These are phyloP conservation scores for Chrysolophus pictus DNA, from an alignment of 2,797 vertebrate genomes.

Conservation along the genomic window DNA sequence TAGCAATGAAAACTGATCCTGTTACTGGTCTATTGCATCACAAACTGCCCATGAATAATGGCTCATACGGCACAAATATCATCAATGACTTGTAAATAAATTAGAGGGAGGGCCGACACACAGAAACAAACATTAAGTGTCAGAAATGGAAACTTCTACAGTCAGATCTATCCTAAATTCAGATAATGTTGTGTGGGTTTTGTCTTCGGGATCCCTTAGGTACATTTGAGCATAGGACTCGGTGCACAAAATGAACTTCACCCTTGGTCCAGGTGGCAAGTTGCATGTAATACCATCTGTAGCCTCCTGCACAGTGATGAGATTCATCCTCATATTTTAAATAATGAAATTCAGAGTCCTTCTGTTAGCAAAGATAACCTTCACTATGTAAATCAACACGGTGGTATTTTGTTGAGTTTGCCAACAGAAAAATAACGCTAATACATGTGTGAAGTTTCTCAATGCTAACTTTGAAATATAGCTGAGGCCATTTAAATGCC, in stretches of 20 bases:
- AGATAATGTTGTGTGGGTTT: not conserved
- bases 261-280: not conserved
- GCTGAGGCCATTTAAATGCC: slow-evolving; percentile 62
- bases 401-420: slow-evolving; percentile 63
- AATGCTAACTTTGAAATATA: slow-evolving; percentile 61
- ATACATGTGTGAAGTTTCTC: slow-evolving; percentile 61
- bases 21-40: slow-evolving; percentile 35
- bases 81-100: slow-evolving; percentile 13
- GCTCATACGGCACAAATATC: slow-evolving; percentile 23
- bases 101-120: not conserved
- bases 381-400: slow-evolving; percentile 58
- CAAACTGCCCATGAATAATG: not conserved
- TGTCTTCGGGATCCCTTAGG: not conserved
- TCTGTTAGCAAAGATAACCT: slow-evolving; percentile 67
- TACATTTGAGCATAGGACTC: not conserved
- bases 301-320: slow-evolving; percentile 3
- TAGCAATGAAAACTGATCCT: slow-evolving; percentile 31
- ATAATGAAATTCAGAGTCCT: slow-evolving; percentile 50
- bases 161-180: not conserved
- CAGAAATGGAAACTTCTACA: not conserved
- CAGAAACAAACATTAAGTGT: not conserved
- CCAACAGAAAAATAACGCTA: slow-evolving; percentile 61
- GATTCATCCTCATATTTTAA: slow-evolving; percentile 40
- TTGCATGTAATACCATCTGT: not conserved
- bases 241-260: not conserved